Conservation (phyloP, 2,797 vertebrate species). For the Lepus townsendii region DNA sequence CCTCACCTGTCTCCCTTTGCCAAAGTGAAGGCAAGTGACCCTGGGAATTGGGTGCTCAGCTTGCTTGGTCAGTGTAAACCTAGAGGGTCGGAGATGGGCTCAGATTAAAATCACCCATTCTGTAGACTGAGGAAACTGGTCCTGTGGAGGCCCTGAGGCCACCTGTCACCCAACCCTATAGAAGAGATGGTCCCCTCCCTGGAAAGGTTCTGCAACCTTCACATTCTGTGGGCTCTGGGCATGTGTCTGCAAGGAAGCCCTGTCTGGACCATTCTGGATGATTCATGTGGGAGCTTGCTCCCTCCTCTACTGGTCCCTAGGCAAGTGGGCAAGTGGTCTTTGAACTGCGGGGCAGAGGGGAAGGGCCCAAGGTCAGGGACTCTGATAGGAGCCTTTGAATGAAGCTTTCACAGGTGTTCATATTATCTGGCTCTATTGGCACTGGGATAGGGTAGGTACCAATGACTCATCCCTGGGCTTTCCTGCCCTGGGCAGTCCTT, state of each 20-base stretch:
- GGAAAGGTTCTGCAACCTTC: neutral
- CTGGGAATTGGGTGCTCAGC: neutral
- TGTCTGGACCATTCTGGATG: neutral
- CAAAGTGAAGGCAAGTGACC: neutral
- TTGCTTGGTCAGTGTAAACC: conserved; percentile 24
- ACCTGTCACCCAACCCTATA: neutral
- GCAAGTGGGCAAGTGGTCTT: neutral
- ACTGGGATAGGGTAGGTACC: neutral
- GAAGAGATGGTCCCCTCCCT: neutral
- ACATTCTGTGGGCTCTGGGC: neutral
- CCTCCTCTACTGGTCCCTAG: neutral
- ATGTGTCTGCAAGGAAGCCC: neutral
- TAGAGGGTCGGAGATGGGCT: neutral
- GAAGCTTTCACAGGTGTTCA: neutral
- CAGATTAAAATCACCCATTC: neutral
- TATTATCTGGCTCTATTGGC: neutral
- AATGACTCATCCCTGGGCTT: neutral
- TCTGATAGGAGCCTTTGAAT: neutral
- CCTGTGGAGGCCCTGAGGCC: neutral
- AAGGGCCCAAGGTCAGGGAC: neutral
- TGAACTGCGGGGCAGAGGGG: neutral
- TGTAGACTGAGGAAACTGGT: conserved; percentile 9
- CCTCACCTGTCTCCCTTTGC: neutral
- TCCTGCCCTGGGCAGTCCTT: neutral
- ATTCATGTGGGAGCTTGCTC: neutral